Base-by-base conservation (phyloP, 1,140 invertebrate species). In the Drosophila saltans region DNA sequence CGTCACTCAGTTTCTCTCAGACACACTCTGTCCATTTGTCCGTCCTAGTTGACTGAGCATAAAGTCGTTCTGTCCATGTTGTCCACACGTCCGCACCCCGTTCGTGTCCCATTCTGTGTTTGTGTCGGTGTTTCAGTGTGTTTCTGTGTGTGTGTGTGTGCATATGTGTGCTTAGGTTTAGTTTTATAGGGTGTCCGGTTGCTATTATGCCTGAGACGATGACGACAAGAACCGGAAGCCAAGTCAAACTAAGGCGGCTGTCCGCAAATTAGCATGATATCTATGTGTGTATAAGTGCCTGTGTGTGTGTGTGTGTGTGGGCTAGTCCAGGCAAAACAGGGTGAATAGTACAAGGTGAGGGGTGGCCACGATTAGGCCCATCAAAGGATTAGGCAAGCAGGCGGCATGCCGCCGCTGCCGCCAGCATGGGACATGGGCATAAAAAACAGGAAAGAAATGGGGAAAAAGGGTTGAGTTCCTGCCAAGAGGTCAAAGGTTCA, bases 171-270 rank as follows among this genome's bases (percentile, higher is more conserved):
- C 39, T 60, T 55, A 33, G 48, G 71, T 45, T 69, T 72, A 80
- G 83, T 83, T 89, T 85, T 89, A 89, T 89, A 78, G 80, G 80
- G 85, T 89, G 84, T 89, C 85, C 84, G 85, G 84, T 89, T 84
- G 71, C 78, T 59, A 59, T 69, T 69, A 69, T 57, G 61, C 56
- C 45, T 52, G 45, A 52, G 45, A 52, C 45, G 45, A 52, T 52
- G 45, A 52, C 65, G 68, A 73, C 82, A 72, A 64, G 81, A 85
- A 78, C 68, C 80, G 84, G 84, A 89, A 89, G 84, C 74, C 78
- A 69, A 89, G 80, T 89, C 84, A 90, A 89, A 89, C 78, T 80
- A 89, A 89, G 81, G 69, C 78, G 84, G 84, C 80, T 89, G 81
- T 89, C 84, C 84, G 85, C 84, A 89, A 89, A 89, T 89, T 89